A percentile compares a stretch with the other conserved stretches of the same genome.
phyloP scores from a whole-genome alignment of 2,888 invertebrate genomes.

The Anoncus sp. region DNA sequence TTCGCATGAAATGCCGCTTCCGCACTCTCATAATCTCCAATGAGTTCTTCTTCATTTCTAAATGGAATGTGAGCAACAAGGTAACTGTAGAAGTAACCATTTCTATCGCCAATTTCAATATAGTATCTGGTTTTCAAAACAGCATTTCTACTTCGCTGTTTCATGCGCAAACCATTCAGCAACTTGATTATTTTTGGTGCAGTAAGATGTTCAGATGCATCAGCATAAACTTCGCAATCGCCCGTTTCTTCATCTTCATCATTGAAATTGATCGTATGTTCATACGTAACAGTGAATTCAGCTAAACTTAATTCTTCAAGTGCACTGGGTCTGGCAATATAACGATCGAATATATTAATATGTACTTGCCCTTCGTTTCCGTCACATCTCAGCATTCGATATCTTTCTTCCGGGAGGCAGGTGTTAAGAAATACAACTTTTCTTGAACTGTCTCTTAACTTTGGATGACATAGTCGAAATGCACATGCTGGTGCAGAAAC shows the following conservation, averaged over 20 bases:
- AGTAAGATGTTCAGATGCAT: background rate
- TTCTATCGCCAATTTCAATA: background rate
- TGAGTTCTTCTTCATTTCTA: background rate
- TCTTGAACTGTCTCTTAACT: conserved; percentile 62
- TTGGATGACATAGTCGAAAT: conserved; percentile 70
- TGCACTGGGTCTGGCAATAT: conserved; percentile 37
- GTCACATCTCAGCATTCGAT: conserved; percentile 71
- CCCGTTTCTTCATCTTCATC: conserved; percentile 7
- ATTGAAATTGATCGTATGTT: conserved; percentile 14
- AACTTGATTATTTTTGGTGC: background rate
- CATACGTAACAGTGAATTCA: conserved; percentile 56
- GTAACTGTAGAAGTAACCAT: conserved; percentile 6
- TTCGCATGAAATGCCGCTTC: conserved; percentile 3
- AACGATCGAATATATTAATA: conserved; percentile 59
- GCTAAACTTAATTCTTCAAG: conserved; percentile 55
- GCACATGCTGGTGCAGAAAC: conserved; percentile 74
- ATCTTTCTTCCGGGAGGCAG: conserved; percentile 72
- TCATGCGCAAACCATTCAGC: conserved; percentile 4
- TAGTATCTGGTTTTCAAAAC: background rate
- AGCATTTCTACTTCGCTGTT: background rate
- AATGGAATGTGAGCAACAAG: conserved; percentile 5
- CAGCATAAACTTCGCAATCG: background rate
- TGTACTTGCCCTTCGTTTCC: conserved; percentile 62
- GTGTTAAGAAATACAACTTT: conserved; percentile 55
- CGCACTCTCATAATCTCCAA: background rate